Evolutionary conservation across 2,797 vertebrate species (phyloP).

Genomic region (Eutrigla gurnardus): DNA sequence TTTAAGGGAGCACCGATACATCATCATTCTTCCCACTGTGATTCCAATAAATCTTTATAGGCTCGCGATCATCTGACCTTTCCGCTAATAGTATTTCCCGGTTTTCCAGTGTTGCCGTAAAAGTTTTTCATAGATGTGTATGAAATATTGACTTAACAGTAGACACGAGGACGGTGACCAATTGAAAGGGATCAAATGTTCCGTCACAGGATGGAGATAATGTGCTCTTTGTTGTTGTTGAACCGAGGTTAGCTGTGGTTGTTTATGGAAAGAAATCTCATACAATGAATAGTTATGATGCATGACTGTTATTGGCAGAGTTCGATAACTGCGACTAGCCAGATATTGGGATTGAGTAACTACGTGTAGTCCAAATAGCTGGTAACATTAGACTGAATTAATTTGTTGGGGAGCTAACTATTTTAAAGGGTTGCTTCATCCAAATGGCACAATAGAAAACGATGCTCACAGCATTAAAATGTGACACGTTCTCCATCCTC

Average conservation of each 20-base stretch:
- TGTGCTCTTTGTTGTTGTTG: slow-evolving; percentile 60
- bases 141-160: slow-evolving; percentile 61
- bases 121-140: slow-evolving; percentile 63
- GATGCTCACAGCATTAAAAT: background rate
- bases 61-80: slow-evolving; percentile 75
- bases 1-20: slow-evolving; percentile 63
- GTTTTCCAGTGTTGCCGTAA: slow-evolving; percentile 66
- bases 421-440: background rate
- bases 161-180: slow-evolving; percentile 50
- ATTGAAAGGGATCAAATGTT: slow-evolving; percentile 61
- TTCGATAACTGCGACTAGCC: slow-evolving; percentile 6
- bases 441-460: background rate
- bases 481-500: background rate
- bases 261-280: slow-evolving; percentile 50
- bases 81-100: slow-evolving; percentile 66
- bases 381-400: slow-evolving; percentile 3
- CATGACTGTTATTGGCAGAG: slow-evolving; percentile 51
- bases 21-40: slow-evolving; percentile 72
- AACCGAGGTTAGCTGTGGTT: slow-evolving; percentile 41
- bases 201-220: slow-evolving; percentile 63
- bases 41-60: slow-evolving; percentile 71
- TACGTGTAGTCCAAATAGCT: slow-evolving; percentile 16
- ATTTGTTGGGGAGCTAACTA: background rate
- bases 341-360: slow-evolving; percentile 12
- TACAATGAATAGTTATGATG: slow-evolving; percentile 50